Percentiles rank a stretch among this genome's conserved stretches.
Evolutionary conservation across 2,797 vertebrate genomes (phyloP).

Genomic region (Typhlichthys eigenmanni): DNA sequence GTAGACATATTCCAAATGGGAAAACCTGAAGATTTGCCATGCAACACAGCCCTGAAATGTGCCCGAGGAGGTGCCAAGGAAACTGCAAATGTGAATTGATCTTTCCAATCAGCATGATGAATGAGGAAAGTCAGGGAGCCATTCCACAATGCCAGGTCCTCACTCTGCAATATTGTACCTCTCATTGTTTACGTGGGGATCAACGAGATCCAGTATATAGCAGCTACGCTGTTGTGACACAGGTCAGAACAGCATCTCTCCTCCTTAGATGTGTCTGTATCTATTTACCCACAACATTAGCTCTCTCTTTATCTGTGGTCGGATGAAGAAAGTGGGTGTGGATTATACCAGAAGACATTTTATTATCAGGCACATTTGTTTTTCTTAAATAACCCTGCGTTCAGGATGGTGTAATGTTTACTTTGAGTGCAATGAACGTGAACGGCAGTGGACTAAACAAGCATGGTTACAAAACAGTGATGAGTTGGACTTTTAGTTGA

Average conservation of each 20-base stretch:
- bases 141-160: conserved; percentile 50
- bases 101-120: conserved; percentile 72
- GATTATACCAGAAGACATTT: no score
- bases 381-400: no score
- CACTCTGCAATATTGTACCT: conserved; percentile 45
- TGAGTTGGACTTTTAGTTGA: no score
- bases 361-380: no score
- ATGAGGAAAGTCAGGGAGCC: conserved; percentile 57
- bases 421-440: no score
- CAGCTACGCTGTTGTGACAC: conserved; percentile 24
- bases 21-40: conserved; percentile 46
- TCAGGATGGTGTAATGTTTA: no score
- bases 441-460: no score
- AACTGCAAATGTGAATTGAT: conserved; percentile 73
- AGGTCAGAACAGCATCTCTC: conserved; percentile 26
- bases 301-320: no score
- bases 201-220: conserved; percentile 34
- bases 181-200: conserved; percentile 47
- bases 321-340: no score
- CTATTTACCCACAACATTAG: no score
- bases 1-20: conserved; percentile 20
- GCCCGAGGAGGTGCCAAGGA: conserved; percentile 50
- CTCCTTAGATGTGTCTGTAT: conserved; percentile 1
- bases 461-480: no score
- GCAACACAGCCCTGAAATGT: conserved; percentile 39